Evolutionary conservation across 2,888 invertebrate species (phyloP), one percentile per base, ranked within the genome.

Genomic region (Limnephilus rhombicus): DNA sequence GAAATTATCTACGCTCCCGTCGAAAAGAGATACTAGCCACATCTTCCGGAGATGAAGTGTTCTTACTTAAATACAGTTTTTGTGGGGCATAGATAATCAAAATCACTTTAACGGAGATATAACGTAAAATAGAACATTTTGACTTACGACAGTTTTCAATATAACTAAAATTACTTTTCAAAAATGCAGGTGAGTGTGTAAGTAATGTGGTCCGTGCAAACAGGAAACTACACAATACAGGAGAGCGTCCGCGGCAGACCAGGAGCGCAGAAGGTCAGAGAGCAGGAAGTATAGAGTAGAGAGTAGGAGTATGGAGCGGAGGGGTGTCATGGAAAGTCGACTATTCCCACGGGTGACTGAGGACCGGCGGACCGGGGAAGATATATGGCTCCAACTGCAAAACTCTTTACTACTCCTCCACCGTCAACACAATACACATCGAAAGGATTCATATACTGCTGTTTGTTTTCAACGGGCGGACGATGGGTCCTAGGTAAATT

Each of bases 321-420:
- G 89, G 83, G 49, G 31, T 88, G 49, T 12, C 45, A 45, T 87
- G 81, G 90, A 90, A 87, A 80, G 86, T 80, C 88, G 92, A 90
- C 92, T 87, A 91, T 92, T 92, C 92, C 92, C 92, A 92, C 85
- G 90, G 88, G 90, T 85, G 45, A 68, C 41, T n/a, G 80, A 41
- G 81, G 92, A 88, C 80, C 92, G 87, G 41, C 92, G 87, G 90
- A 92, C 90, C 92, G 92, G 82, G 88, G 85, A 92, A 92, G 92
- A 92, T 92, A 92, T 92, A 92, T 90, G 88, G 83, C 82, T 89
- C 83, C 68, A 29, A n/a, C 41, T 86, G 80, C 90, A 90, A 87
- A 90, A 92, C 90, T 92, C 90, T 87, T 88, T 90, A 41, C 86
- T 88, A 12, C 87, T 90, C 29, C 92, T 88, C 88, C 88, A 90